phyloP scores from a whole-genome alignment of 2,797 vertebrate species.

The Cetoscarus ocellatus region DNA sequence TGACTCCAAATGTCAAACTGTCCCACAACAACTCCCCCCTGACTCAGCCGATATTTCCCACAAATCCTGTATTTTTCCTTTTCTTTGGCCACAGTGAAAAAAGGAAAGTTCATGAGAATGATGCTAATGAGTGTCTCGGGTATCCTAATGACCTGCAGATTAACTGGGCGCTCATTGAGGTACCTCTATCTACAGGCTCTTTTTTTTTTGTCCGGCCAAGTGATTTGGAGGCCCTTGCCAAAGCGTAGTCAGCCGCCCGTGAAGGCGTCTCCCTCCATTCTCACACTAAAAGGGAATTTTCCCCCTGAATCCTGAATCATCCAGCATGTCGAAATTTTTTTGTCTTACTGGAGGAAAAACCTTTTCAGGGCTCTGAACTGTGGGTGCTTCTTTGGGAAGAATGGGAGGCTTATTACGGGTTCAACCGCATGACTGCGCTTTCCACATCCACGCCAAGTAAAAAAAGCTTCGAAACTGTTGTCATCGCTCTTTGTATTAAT shows the following conservation, averaged over 20 bases:
- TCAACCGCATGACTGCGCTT: constrained; percentile 91
- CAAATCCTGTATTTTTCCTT: constrained; percentile 67
- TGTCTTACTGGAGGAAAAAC: constrained; percentile 69
- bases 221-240: constrained; percentile 86
- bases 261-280: constrained; percentile 93
- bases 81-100: constrained; percentile 58
- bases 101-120: constrained; percentile 73
- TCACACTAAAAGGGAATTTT: constrained; percentile 89
- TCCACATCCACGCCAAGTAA: constrained; percentile 77
- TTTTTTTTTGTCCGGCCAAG: constrained; percentile 88
- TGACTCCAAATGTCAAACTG: constrained; percentile 86
- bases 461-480: constrained; percentile 61
- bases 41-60: constrained; percentile 84
- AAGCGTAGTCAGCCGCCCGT: constrained; percentile 95
- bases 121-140: constrained; percentile 94
- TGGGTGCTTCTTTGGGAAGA: constrained; percentile 76
- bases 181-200: constrained; percentile 82
- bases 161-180: constrained; percentile 89
- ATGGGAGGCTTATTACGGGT: constrained; percentile 85
- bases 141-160: constrained; percentile 91
- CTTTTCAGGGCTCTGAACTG: constrained; percentile 68
- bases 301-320: constrained; percentile 81
- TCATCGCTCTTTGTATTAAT: constrained; percentile 66
- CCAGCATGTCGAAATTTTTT: constrained; percentile 70
- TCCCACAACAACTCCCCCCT: constrained; percentile 41